Evolutionary conservation across 2,888 invertebrate species (phyloP).

Genomic region (Shargacucullia verbasci): DNA sequence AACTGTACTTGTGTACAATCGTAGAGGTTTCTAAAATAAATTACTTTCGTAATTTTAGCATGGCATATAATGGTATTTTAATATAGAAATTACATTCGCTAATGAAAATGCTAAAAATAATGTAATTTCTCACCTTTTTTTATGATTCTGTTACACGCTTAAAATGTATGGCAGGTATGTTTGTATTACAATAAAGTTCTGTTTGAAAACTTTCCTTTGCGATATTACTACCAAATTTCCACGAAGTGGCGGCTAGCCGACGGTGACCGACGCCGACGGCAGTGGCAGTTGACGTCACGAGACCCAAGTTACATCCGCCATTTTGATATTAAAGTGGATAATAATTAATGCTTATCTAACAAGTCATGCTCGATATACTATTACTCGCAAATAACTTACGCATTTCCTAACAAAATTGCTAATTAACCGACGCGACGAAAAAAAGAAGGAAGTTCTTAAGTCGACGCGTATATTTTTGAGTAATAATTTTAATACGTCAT

Average conservation of each 20-base stretch:
- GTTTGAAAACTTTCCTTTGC: constrained; percentile 2
- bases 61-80: too few relatives aligned
- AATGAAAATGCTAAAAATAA: too few relatives aligned
- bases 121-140: not conserved
- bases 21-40: not conserved
- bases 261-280: constrained; percentile 33
- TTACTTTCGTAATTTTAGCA: not conserved
- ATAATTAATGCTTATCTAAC: constrained; percentile 55
- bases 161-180: too few relatives aligned
- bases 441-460: too few relatives aligned
- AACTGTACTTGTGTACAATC: not conserved
- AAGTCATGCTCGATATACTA: constrained; percentile 32
- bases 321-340: constrained; percentile 72
- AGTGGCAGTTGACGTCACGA: constrained; percentile 65
- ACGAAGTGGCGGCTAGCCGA: constrained; percentile 58
- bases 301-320: constrained; percentile 73
- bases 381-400: constrained; percentile 14
- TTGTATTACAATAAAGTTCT: too few relatives aligned
- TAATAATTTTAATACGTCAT: too few relatives aligned
- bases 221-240: constrained; percentile 61
- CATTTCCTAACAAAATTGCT: constrained; percentile 8
- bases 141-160: not conserved
- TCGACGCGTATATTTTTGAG: too few relatives aligned
- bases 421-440: too few relatives aligned
- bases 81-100: too few relatives aligned